Conservation (phyloP, 2,113 vertebrate species). For the Rhinolophus sinicus region DNA sequence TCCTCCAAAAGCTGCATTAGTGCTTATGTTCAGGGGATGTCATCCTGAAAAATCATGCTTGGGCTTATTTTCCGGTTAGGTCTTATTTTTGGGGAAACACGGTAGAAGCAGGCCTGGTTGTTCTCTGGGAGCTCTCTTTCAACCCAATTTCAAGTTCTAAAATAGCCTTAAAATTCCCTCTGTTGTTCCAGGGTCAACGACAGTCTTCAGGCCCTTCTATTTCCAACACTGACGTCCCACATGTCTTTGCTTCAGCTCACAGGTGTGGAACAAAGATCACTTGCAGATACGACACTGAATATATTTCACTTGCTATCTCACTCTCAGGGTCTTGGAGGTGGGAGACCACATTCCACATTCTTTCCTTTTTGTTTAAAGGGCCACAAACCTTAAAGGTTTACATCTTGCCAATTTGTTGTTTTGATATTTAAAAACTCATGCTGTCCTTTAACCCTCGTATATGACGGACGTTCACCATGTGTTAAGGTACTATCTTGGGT, state of each 20-base stretch:
- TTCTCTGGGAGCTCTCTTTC: not conserved
- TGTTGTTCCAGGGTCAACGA: not conserved
- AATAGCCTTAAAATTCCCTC: slow-evolving; percentile 1
- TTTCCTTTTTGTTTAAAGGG: slow-evolving; percentile 12
- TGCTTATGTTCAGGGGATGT: too few species aligned
- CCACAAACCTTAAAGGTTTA: slow-evolving; percentile 7
- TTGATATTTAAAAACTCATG: slow-evolving; percentile 7
- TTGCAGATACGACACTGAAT: not conserved
- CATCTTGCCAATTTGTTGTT: slow-evolving; percentile 6
- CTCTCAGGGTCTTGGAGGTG: not conserved
- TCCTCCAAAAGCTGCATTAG: too few species aligned
- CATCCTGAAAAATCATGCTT: too few species aligned
- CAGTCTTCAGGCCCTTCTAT: not conserved
- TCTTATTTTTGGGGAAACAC: too few species aligned
- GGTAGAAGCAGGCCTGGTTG: not conserved
- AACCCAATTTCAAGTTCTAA: slow-evolving; percentile 21
- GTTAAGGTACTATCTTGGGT: not conserved
- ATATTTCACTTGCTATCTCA: not conserved
- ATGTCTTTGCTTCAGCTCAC: not conserved
- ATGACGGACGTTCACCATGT: not conserved
- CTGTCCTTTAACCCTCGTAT: not conserved
- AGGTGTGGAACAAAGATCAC: not conserved
- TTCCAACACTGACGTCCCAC: not conserved
- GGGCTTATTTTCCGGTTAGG: too few species aligned
- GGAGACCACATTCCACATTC: not conserved